Evolutionary conservation across 2,797 vertebrate genomes (phyloP).

Genomic region (Mormyrops attenuatus): DNA sequence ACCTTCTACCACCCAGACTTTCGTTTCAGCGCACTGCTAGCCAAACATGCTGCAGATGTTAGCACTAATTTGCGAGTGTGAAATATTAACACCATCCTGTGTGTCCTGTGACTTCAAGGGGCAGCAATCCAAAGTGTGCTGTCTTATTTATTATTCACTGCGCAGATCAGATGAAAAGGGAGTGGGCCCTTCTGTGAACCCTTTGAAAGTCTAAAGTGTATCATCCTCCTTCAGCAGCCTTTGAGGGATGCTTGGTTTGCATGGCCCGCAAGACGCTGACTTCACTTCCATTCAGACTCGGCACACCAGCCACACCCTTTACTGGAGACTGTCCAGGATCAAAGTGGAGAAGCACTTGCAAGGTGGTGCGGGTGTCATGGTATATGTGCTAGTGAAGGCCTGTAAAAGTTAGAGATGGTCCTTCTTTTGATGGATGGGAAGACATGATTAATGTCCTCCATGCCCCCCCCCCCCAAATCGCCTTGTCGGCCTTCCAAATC

Average conservation of each 20-base stretch:
- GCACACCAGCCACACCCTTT: conserved; percentile 34
- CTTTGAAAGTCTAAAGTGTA: conserved; percentile 27
- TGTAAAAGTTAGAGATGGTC: conserved; percentile 56
- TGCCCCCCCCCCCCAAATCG: conserved; percentile 49
- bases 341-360: conserved; percentile 52
- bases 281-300: conserved; percentile 7
- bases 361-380: conserved; percentile 40
- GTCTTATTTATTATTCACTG: conserved; percentile 32
- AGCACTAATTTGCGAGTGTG: conserved; percentile 31
- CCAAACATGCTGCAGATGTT: conserved; percentile 11
- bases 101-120: conserved; percentile 25
- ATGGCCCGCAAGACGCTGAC: neutral
- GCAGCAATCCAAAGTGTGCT: conserved; percentile 15
- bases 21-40: conserved; percentile 9
- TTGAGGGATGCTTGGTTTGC: conserved; percentile 21
- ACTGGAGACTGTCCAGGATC: conserved; percentile 65
- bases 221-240: conserved; percentile 21
- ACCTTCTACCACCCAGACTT: neutral
- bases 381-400: conserved; percentile 25
- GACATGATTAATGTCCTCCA: conserved; percentile 57
- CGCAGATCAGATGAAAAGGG: conserved; percentile 30
- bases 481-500: conserved; percentile 70
- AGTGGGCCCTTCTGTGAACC: conserved; percentile 12
- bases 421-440: conserved; percentile 62
- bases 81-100: conserved; percentile 31